Percentiles rank a stretch among this genome's conserved stretches.
phyloP scores from a whole-genome alignment of 2,888 invertebrate genomes.

The Agrotis exclamationis region DNA sequence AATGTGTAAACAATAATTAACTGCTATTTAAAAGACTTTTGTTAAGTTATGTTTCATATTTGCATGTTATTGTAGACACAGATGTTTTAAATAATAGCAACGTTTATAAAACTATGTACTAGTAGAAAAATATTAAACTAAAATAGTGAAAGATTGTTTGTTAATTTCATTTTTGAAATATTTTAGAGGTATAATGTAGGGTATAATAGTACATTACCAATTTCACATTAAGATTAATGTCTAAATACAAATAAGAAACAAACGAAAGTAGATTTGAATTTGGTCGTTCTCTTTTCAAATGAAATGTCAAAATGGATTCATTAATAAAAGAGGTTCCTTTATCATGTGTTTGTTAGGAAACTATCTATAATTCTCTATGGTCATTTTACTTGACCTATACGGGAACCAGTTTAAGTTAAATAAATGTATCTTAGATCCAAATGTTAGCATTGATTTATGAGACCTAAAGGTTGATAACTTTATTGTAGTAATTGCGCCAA shows the following conservation, averaged over 20 bases:
- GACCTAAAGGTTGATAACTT: constrained; percentile 1
- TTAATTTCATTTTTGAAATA: too few relatives aligned
- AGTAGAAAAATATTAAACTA: background rate
- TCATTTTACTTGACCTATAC: constrained; percentile 1
- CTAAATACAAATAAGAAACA: too few relatives aligned
- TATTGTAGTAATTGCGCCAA: background rate
- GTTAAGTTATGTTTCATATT: background rate
- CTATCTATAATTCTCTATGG: background rate
- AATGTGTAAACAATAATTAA: background rate
- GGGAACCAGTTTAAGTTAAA: constrained; percentile 7
- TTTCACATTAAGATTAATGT: too few relatives aligned
- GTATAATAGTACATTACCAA: too few relatives aligned
- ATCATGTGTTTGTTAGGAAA: background rate
- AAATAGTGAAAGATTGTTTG: background rate
- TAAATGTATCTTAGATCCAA: constrained; percentile 7
- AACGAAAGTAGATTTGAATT: background rate
- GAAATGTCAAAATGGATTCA: background rate
- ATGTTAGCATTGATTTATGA: constrained; percentile 18
- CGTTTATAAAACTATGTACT: too few relatives aligned
- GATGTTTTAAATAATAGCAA: background rate
- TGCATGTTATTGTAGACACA: background rate
- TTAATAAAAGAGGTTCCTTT: background rate
- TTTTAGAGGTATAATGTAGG: too few relatives aligned
- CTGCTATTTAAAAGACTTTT: background rate
- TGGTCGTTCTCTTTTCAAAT: constrained; percentile 3